Percentiles rank a stretch among this genome's conserved stretches.
Conservation (phyloP, 2,797 vertebrate genomes). For the Mormyrus proboscirostris region DNA sequence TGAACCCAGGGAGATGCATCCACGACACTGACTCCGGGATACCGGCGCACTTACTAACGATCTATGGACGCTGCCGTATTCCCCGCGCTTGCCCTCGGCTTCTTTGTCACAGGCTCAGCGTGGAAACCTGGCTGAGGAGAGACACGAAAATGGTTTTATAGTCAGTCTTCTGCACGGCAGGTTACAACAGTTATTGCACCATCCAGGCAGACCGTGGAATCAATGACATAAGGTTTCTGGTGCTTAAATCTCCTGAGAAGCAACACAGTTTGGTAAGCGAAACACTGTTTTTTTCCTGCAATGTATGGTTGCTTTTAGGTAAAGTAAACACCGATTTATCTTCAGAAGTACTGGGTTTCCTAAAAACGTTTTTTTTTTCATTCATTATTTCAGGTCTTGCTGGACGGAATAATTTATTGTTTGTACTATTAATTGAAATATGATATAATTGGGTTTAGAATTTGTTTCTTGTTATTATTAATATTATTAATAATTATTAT, state of each 20-base stretch:
- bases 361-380: neutral
- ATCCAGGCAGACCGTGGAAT: neutral
- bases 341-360: neutral
- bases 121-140: slow-evolving; percentile 8
- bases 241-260: slow-evolving; percentile 9
- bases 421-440: neutral
- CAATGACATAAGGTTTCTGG: neutral
- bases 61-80: slow-evolving; percentile 13
- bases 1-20: slow-evolving; percentile 12
- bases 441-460: neutral
- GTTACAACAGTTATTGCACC: neutral
- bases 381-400: neutral
- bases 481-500: neutral
- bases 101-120: neutral
- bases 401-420: neutral
- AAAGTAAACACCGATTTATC: neutral
- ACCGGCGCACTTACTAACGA: neutral
- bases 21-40: neutral
- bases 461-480: neutral
- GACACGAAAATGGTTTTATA: neutral
- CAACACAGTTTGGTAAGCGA: slow-evolving; percentile 4
- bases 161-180: neutral
- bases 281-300: neutral
- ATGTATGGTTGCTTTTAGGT: neutral
- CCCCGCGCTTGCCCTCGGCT: neutral